Conservation (phyloP, 2,888 invertebrate genomes). For the Dryobotodes eremita region DNA sequence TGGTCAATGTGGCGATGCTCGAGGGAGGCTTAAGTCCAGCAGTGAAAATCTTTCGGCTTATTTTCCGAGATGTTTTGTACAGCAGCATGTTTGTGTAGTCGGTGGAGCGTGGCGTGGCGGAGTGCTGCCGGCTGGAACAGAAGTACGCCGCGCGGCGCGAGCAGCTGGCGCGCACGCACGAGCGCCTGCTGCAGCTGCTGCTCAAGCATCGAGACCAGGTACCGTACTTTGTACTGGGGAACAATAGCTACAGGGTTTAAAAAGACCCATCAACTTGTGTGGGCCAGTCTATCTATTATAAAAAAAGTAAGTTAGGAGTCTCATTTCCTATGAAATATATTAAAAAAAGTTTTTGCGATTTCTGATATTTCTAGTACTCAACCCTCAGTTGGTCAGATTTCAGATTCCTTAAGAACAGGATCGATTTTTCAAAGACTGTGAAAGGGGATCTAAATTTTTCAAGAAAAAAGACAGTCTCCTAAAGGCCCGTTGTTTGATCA, state of each 20-base stretch:
- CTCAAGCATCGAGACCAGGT: conserved; percentile 85
- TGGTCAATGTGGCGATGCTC: not conserved
- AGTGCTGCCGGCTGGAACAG: conserved; percentile 95
- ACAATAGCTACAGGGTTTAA: not conserved
- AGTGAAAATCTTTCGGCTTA: no score
- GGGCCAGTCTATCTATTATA: no score
- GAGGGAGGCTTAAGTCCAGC: not conserved
- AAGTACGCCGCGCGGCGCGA: conserved; percentile 94
- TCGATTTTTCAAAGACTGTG: no score
- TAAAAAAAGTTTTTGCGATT: no score
- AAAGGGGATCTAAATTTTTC: no score
- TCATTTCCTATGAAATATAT: no score
- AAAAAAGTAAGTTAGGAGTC: no score
- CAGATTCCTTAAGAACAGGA: no score
- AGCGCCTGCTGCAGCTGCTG: conserved; percentile 93
- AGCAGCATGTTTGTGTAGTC: conserved; percentile 83
- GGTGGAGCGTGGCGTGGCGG: conserved; percentile 97
- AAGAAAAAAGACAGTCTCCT: not conserved
- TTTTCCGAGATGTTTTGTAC: not conserved
- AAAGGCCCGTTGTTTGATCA: no score
- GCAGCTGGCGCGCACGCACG: conserved; percentile 95
- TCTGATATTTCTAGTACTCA: no score
- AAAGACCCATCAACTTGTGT: no score
- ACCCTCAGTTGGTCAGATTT: no score
- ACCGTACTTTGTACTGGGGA: not conserved